Percentiles rank a stretch among this genome's conserved stretches.
Conservation (phyloP, 2,113 vertebrate species). For the Chaetorhynchus papuensis region DNA sequence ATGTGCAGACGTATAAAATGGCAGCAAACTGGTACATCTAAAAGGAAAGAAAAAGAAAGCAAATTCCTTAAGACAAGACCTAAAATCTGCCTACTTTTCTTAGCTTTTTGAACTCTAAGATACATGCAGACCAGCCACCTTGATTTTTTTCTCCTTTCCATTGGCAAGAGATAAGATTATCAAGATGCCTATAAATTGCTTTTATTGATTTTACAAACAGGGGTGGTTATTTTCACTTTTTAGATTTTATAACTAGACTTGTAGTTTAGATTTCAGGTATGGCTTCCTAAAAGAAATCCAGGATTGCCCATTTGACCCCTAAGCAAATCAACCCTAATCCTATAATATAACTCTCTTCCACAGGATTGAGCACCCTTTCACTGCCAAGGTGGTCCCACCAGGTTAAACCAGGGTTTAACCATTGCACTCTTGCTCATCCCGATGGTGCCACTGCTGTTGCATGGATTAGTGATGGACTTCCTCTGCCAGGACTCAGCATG, state of each 20-base stretch:
- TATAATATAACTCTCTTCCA: background rate
- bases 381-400: background rate
- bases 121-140: background rate
- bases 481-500: background rate
- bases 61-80: background rate
- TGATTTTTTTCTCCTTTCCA: background rate
- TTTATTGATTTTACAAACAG: background rate
- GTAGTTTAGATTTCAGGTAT: background rate
- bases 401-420: background rate
- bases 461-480: background rate
- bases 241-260: background rate
- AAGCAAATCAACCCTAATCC: conserved; percentile 19
- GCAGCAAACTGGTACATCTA: background rate
- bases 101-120: background rate
- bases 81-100: background rate
- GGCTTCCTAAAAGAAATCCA: background rate
- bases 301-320: background rate
- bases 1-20: background rate
- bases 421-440: background rate
- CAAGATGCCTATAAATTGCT: background rate
- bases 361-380: conserved; percentile 4
- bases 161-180: background rate
- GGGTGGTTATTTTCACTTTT: background rate
- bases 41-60: background rate
- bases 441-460: background rate